Conservation (phyloP, 2,113 vertebrate genomes). For the Anoura caudifer region DNA sequence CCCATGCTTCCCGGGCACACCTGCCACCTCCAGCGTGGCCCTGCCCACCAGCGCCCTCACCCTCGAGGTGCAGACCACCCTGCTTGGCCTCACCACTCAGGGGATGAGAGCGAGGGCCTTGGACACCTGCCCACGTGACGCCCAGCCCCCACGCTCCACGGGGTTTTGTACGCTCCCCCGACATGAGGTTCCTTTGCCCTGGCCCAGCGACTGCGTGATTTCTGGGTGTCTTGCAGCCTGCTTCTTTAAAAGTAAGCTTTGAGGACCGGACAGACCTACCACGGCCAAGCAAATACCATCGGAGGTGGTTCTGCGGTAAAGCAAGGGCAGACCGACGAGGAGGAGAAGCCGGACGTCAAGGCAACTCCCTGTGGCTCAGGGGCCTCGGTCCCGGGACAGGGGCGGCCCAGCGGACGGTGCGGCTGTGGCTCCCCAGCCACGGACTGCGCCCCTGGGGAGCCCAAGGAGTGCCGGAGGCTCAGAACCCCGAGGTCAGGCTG, state of each 20-base stretch:
- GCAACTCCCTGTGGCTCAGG: background rate
- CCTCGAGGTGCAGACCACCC: background rate
- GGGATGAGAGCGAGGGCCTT: fast-evolving
- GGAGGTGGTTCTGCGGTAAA: background rate
- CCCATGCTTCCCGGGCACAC: fast-evolving
- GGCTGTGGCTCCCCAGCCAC: background rate
- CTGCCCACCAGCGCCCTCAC: background rate
- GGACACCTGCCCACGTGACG: background rate
- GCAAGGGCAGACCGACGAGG: too few species aligned
- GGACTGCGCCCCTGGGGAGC: fast-evolving
- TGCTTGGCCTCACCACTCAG: fast-evolving
- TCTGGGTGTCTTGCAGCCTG: background rate
- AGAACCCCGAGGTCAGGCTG: background rate
- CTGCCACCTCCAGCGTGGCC: too few species aligned
- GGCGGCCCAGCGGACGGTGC: fast-evolving
- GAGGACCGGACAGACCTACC: background rate
- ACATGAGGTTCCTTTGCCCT: background rate
- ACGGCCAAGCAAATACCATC: too few species aligned
- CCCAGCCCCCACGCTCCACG: fast-evolving
- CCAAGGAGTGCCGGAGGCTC: fast-evolving
- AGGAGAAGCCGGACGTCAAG: background rate
- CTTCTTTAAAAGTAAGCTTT: background rate
- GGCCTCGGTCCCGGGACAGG: background rate
- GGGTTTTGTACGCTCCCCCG: too few species aligned
- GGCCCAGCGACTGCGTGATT: background rate